Conservation (phyloP, 2,888 invertebrate species). For the Tanytarsus gracilentus region DNA sequence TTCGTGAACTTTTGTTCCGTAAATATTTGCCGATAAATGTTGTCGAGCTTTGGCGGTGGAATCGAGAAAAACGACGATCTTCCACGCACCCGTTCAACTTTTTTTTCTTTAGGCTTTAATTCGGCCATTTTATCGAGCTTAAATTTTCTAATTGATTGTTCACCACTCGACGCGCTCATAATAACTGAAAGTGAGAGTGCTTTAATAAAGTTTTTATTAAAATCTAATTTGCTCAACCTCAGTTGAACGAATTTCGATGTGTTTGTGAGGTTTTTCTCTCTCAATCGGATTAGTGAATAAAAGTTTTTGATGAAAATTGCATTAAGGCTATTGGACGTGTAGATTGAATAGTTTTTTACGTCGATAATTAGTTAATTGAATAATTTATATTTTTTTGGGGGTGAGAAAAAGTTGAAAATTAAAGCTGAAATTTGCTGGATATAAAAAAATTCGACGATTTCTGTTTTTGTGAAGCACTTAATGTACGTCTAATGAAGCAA, state of each 20-base stretch:
- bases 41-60: too few relatives aligned
- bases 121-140: neutral
- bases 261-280: too few relatives aligned
- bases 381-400: neutral
- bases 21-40: too few relatives aligned
- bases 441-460: too few relatives aligned
- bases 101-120: too few relatives aligned
- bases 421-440: too few relatives aligned
- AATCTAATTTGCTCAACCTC: conserved; percentile 3
- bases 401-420: too few relatives aligned
- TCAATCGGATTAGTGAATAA: neutral
- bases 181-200: neutral
- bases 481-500: conserved; percentile 1
- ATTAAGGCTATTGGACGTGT: neutral
- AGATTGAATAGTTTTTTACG: neutral
- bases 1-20: neutral
- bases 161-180: neutral
- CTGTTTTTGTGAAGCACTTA: too few relatives aligned
- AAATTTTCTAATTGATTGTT: conserved; percentile 7
- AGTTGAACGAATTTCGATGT: too few relatives aligned
- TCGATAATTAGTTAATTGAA: neutral
- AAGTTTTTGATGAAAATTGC: conserved; percentile 1
- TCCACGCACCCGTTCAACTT: too few relatives aligned
- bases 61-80: too few relatives aligned
- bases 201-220: too few relatives aligned